These are phyloP conservation scores for Tetragonisca angustula DNA, from an alignment of 2,888 invertebrate species.

Conservation along the genomic window DNA sequence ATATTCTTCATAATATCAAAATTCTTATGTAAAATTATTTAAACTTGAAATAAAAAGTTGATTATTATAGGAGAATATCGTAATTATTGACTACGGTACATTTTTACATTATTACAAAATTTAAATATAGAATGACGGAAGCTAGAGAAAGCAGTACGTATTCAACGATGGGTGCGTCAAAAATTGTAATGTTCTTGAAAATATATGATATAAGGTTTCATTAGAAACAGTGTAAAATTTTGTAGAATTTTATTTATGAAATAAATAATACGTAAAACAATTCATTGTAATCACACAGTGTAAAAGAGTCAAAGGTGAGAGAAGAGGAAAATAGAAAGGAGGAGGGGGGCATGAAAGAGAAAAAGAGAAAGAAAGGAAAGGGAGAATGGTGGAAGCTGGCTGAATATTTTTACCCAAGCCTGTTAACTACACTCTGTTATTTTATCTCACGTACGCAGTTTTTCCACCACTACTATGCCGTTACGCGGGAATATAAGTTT, in stretches of 20 bases:
- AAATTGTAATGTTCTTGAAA: neutral
- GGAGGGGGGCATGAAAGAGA: neutral
- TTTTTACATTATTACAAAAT: neutral
- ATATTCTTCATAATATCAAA: neutral
- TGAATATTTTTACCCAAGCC: conserved; percentile 81
- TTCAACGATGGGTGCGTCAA: neutral
- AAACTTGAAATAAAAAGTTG: neutral
- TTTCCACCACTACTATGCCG: conserved; percentile 73
- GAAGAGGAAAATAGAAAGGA: conserved; percentile 29
- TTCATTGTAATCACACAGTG: conserved; percentile 12
- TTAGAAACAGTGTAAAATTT: neutral
- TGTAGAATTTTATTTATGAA: neutral
- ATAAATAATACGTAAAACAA: neutral
- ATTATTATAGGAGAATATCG: neutral
- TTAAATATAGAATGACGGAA: neutral
- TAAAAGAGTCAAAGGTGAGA: conserved; percentile 9
- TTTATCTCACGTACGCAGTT: conserved; percentile 79
- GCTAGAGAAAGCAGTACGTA: neutral
- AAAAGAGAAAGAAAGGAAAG: conserved; percentile 25
- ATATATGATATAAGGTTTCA: neutral
- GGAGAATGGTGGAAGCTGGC: conserved; percentile 69
- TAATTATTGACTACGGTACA: neutral
- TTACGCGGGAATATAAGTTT: conserved; percentile 81
- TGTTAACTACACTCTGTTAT: conserved; percentile 81
- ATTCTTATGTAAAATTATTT: neutral